Evolutionary conservation across 2,888 invertebrate species (phyloP), one percentile per base, ranked within the genome.

Genomic region (Chloroclystis v-ata): DNA sequence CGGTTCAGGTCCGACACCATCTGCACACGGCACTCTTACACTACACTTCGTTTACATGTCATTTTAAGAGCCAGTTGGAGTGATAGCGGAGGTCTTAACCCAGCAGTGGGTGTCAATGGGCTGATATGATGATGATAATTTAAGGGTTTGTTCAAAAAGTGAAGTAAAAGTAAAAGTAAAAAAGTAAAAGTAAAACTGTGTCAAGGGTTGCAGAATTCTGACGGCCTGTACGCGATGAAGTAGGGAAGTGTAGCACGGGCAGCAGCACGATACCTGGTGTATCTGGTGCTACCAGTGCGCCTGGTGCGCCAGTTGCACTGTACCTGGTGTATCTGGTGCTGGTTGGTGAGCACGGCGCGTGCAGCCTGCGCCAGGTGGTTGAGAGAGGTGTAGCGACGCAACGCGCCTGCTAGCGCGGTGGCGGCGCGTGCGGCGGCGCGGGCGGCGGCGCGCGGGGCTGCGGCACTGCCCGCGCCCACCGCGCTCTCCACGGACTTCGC

Each of bases 331-430:
- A 98, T 97, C 89, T 98, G 98, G 60, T 94, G 93, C 59, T 95
- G 93, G 84, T 98, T 99, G 81, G 97, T 96, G 58, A 99, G 91
- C 46, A 99, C 98, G 42, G 98, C 97, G 43, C 98, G 90, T 4
- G 98, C 98, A 38, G 97, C 97, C 82, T 95, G 94, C 53, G 99
- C 98, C 67, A 99, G 90, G 83, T 99, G 99, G 88, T 99, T 99
- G 53, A 99, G 89, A 20, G 97, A 97, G 5, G 99, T 99, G 89
- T 99, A 99, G 28, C 98, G 93, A 28, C 98, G 91, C 69, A 99
- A 83, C 42, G 98, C 98, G 13, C 97, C 98, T 79, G 98, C 97
- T 66, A 98, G 95, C 79, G 99, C 96, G 11, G 96, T 95, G 52
- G 95, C 94, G 1, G 97, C 97, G 9, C 95, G 93, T 6, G 93